phyloP scores from a whole-genome alignment of 2,888 invertebrate genomes.

The Drosophila falleni region DNA sequence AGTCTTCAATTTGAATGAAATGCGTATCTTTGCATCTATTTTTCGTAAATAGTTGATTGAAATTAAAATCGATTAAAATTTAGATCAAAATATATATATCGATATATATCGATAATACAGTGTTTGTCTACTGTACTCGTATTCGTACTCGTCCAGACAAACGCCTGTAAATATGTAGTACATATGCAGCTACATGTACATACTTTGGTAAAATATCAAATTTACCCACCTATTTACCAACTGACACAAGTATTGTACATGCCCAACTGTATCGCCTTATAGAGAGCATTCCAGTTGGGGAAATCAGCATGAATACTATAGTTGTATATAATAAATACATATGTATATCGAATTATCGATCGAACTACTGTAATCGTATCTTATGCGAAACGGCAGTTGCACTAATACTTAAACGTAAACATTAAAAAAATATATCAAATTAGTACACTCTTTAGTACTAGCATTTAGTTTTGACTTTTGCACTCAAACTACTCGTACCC shows the following conservation, averaged over 20 bases:
- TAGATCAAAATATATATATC: slow-evolving; percentile 17
- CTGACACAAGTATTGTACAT: slow-evolving; percentile 11
- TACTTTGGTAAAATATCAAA: slow-evolving; percentile 27
- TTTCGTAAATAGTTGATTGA: slow-evolving; percentile 84
- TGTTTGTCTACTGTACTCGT: slow-evolving; percentile 48
- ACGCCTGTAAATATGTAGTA: slow-evolving; percentile 21
- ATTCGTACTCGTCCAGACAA: slow-evolving; percentile 40
- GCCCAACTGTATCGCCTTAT: slow-evolving; percentile 35
- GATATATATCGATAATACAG: slow-evolving; percentile 25
- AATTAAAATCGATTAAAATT: slow-evolving; percentile 13
- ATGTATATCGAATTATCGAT: neutral
- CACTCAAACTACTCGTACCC: slow-evolving; percentile 42
- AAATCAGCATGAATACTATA: slow-evolving; percentile 44
- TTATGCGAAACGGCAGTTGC: slow-evolving; percentile 55
- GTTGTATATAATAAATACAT: slow-evolving; percentile 42
- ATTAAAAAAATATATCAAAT: slow-evolving; percentile 26
- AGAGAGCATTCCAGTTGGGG: slow-evolving; percentile 37
- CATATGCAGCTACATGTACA: slow-evolving; percentile 41
- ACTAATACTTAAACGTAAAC: slow-evolving; percentile 29
- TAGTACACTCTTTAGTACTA: slow-evolving; percentile 70
- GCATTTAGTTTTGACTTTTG: slow-evolving; percentile 65
- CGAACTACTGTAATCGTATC: neutral
- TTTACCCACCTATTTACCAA: slow-evolving; percentile 18
- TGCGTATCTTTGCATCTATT: slow-evolving; percentile 85
- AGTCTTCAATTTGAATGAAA: slow-evolving; percentile 57